phyloP scores from a whole-genome alignment of 2,888 invertebrate genomes.

The Kryphioiulus occultus region DNA sequence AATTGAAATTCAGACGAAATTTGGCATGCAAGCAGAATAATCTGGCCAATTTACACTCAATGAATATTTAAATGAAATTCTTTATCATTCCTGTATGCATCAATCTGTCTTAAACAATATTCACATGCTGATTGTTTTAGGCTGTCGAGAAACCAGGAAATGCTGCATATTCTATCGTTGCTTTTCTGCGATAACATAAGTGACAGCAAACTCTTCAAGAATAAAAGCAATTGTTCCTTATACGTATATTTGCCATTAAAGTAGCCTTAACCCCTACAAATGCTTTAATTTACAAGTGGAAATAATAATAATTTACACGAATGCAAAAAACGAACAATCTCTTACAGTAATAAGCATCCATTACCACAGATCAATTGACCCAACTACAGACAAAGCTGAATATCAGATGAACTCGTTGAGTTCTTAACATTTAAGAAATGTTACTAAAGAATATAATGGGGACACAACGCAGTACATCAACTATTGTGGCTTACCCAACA shows the following conservation, averaged over 20 bases:
- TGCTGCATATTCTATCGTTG: neutral
- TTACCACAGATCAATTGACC: neutral
- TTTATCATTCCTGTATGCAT: neutral
- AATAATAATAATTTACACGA: too few species aligned
- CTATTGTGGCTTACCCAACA: too few species aligned
- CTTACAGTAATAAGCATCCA: neutral
- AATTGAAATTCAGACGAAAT: neutral
- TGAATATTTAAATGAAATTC: neutral
- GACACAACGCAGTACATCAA: too few species aligned
- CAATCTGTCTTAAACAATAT: neutral
- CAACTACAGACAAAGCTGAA: neutral
- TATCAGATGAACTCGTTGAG: neutral
- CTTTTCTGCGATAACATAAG: neutral
- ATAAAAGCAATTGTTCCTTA: neutral
- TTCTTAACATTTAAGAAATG: too few species aligned
- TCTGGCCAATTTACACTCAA: neutral
- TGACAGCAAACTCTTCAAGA: neutral
- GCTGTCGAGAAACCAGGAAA: neutral
- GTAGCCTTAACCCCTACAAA: neutral
- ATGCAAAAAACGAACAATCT: neutral
- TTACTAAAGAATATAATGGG: too few species aligned
- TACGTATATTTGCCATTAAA: neutral
- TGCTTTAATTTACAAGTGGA: neutral
- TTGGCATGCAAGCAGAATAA: neutral
- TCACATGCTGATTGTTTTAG: neutral